Evolutionary conservation across 2,888 invertebrate species (phyloP), one percentile per base, ranked within the genome.

Genomic region (Agrotis clavis): DNA sequence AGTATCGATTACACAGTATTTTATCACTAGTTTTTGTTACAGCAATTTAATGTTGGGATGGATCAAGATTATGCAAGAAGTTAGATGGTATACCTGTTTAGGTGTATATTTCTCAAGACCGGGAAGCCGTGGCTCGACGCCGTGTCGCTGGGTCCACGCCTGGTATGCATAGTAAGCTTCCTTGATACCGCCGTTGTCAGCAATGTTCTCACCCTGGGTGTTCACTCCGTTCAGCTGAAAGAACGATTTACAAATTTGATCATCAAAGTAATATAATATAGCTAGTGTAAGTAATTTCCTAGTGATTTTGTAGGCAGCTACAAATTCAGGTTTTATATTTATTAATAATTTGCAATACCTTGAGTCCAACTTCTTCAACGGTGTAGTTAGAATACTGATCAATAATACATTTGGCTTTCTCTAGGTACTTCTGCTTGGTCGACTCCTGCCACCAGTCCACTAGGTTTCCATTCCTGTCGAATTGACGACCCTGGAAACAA

Each of bases 191-290:
- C 99, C 99, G 90, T 99, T 99, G 92, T 99, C 99, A 0, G 99
- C 99, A 71, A 99, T 99, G 91, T 99, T 99, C 92, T 99, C 99
- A 18, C 99, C 99, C 94, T 99, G 98, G 0, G 99, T 99, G 89
- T 98, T 98, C 74, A 99, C 97, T 65, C 99, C 99, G 89, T 99
- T 99, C 67, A 99, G 91, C 98, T 98, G 92, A 21, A 57, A 57
- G n/a, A 35, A 50, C n/a, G 50, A 41, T 50, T 50, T 47, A 47
- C 4, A 5, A 4, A 0, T 41, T 41, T 41, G 11, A 41, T 41
- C 41, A 41, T 41, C 41, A 41, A 41, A 9, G 41, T 41, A 11
- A 11, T 41, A 11, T 41, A 41, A 35, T 9, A 9, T 9, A 35
- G 35, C 41, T 11, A 41, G 11, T 41, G 2, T 41, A 41, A 41